Evolutionary conservation across 2,797 vertebrate genomes (phyloP).

Genomic region (Trematomus bernacchii): DNA sequence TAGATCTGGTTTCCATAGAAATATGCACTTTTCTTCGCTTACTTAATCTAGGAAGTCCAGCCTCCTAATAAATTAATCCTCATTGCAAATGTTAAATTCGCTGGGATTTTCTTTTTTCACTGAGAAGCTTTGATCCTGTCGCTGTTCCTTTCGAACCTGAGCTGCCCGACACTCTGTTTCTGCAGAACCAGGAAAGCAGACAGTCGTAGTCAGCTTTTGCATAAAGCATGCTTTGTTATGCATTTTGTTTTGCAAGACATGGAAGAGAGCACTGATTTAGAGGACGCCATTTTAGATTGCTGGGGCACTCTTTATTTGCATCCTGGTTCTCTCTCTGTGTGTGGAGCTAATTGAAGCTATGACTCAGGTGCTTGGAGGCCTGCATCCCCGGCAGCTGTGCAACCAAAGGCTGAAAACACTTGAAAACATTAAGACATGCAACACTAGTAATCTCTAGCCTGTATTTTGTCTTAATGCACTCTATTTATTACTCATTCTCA

Average conservation of each 20-base stretch:
- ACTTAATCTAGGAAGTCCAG: conserved; percentile 2
- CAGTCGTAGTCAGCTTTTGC: not conserved
- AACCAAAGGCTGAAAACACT: conserved; percentile 30
- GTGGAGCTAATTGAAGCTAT: conserved; percentile 60
- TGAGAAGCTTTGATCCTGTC: conserved; percentile 5
- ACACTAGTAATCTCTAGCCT: conserved; percentile 13
- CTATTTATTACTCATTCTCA: conserved; percentile 48
- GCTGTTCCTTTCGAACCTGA: conserved; percentile 2
- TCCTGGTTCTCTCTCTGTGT: conserved; percentile 73
- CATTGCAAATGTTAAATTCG: conserved; percentile 2
- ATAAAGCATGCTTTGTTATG: not conserved
- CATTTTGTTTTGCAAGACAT: conserved; percentile 19
- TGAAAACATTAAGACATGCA: conserved; percentile 29
- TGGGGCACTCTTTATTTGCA: conserved; percentile 29
- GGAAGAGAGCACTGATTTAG: conserved; percentile 42
- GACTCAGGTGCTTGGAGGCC: conserved; percentile 51
- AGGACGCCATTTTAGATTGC: conserved; percentile 67
- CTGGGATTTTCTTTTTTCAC: not conserved
- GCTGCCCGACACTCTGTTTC: conserved; percentile 3
- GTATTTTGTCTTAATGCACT: conserved; percentile 26
- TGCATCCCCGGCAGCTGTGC: conserved; percentile 46
- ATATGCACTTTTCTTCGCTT: not conserved
- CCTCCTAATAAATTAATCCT: conserved; percentile 3
- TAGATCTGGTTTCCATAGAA: conserved; percentile 44
- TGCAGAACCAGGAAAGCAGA: not conserved